phyloP scores from a whole-genome alignment of 2,888 invertebrate genomes.

The Netelia inedita region DNA sequence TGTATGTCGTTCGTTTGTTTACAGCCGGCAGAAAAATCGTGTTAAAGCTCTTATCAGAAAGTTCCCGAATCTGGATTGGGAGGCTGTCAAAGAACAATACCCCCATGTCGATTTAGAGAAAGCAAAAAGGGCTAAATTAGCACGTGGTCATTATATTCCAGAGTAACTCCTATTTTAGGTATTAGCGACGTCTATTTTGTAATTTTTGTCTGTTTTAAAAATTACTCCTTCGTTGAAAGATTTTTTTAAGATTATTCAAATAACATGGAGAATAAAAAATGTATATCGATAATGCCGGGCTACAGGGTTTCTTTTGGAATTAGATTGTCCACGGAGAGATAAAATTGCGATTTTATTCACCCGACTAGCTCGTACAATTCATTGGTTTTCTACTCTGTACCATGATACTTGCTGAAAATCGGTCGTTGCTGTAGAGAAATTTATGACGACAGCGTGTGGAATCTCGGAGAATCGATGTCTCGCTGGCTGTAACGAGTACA shows the following conservation, averaged over 20 bases:
- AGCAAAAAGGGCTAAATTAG: constrained; percentile 87
- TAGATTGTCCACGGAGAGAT: constrained; percentile 55
- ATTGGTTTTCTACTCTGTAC: constrained; percentile 68
- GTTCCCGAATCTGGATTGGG: constrained; percentile 92
- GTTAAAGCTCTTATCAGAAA: constrained; percentile 86
- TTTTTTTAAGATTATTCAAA: constrained; percentile 15
- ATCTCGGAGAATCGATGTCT: constrained; percentile 49
- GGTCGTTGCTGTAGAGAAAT: constrained; percentile 56
- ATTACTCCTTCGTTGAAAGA: constrained; percentile 2
- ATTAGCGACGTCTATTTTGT: neutral
- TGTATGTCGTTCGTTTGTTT: constrained; percentile 65
- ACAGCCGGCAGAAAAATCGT: constrained; percentile 79
- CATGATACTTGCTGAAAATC: constrained; percentile 58
- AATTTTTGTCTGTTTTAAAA: neutral
- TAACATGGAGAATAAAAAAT: constrained; percentile 38
- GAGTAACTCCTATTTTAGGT: constrained; percentile 19
- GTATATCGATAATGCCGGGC: neutral
- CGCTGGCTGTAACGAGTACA: constrained; percentile 69
- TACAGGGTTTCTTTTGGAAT: neutral
- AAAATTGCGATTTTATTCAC: constrained; percentile 70
- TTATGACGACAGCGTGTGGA: constrained; percentile 40
- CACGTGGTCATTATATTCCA: constrained; percentile 88
- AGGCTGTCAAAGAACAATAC: constrained; percentile 90
- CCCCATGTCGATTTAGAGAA: constrained; percentile 92
- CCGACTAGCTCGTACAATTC: constrained; percentile 75